A percentile compares a stretch with the other conserved stretches of the same genome.
Evolutionary conservation across 2,113 vertebrate species (phyloP).

Genomic region (Suncus etruscus): DNA sequence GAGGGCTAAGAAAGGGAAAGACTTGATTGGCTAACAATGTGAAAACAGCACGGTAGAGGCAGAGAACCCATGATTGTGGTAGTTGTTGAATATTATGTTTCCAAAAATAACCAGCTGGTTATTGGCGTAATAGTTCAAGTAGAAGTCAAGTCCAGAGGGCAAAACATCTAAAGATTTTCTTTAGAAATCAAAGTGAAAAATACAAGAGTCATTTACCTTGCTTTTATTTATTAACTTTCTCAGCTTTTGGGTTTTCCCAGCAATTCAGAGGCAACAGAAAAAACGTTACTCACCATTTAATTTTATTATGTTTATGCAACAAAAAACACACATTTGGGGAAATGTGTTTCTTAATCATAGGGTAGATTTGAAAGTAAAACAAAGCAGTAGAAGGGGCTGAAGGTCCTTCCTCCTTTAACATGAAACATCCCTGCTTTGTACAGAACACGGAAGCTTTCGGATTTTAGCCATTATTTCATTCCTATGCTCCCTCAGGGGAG

Average conservation of each 20-base stretch:
- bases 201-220: neutral
- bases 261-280: conserved; percentile 20
- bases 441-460: conserved; percentile 10
- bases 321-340: neutral
- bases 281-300: neutral
- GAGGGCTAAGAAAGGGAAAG: neutral
- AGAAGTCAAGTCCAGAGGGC: neutral
- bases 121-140: neutral
- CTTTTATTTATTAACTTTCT: neutral
- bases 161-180: neutral
- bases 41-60: neutral
- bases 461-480: conserved; percentile 22
- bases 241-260: neutral
- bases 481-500: neutral
- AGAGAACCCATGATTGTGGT: neutral
- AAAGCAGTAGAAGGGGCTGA: neutral
- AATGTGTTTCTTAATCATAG: neutral
- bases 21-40: too few relatives aligned
- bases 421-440: neutral
- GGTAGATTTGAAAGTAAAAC: neutral
- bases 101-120: neutral
- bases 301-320: neutral
- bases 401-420: neutral
- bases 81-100: conserved; percentile 3
- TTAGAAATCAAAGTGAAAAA: neutral